phyloP scores from a whole-genome alignment of 1,140 invertebrate species.

The Platorchestia sp. region DNA sequence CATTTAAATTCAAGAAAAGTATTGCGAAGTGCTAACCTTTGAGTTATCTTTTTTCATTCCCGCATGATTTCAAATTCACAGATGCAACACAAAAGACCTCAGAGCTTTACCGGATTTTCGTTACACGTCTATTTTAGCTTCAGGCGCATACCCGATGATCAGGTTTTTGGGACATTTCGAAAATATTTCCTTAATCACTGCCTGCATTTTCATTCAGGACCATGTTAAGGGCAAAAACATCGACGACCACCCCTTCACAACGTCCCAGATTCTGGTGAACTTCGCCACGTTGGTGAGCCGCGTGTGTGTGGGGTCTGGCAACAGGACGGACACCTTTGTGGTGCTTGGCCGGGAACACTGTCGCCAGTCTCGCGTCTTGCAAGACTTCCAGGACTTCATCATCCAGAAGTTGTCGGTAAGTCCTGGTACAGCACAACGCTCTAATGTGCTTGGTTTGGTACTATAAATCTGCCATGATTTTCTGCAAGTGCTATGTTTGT shows the following conservation, averaged over 20 bases:
- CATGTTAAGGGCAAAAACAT: not conserved
- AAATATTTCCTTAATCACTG: not conserved
- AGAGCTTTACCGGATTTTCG: not conserved
- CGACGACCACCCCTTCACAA: not conserved
- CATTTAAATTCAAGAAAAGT: too few relatives aligned
- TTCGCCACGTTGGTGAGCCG: not conserved
- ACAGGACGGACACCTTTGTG: not conserved
- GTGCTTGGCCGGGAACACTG: not conserved
- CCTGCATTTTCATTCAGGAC: not conserved
- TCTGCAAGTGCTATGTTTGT: not conserved
- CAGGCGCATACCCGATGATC: not conserved
- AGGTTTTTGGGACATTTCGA: not conserved
- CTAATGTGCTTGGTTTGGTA: not conserved
- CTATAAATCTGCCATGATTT: not conserved
- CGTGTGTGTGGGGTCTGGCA: not conserved
- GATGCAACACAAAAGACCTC: too few relatives aligned
- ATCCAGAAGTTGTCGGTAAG: not conserved
- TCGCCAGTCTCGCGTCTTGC: not conserved
- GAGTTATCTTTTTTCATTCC: too few relatives aligned
- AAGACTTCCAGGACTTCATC: not conserved
- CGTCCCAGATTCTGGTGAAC: not conserved
- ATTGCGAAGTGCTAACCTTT: too few relatives aligned
- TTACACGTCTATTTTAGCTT: not conserved
- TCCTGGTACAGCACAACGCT: not conserved
- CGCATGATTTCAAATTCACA: too few relatives aligned